Evolutionary conservation across 2,113 vertebrate species (phyloP).

Genomic region (Pelvicachromis taeniatus): DNA sequence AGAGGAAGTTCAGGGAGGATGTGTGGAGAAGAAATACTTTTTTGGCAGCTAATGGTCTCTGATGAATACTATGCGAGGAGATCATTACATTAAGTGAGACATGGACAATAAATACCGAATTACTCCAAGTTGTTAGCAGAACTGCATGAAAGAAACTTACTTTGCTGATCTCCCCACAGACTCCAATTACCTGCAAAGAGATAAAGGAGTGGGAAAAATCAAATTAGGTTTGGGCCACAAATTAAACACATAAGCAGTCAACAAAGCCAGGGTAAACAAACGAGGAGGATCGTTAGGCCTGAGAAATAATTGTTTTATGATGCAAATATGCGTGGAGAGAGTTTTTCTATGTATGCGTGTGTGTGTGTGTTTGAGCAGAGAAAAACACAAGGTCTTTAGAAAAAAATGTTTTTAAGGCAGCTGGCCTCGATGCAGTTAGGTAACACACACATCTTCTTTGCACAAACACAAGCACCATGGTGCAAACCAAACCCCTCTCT

Average conservation of each 20-base stretch:
- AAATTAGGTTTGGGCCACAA: constrained; percentile 28
- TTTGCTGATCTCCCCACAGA: constrained; percentile 97
- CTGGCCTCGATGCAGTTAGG: not conserved
- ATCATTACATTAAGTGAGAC: constrained; percentile 28
- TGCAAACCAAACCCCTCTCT: not conserved
- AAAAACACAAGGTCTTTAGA: not conserved
- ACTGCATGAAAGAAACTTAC: constrained; percentile 78
- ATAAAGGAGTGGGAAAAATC: constrained; percentile 20
- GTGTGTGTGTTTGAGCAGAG: not conserved
- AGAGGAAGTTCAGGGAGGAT: not conserved
- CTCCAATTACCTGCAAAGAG: constrained; percentile 92
- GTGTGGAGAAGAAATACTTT: not conserved
- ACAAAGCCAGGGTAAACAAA: constrained; percentile 7
- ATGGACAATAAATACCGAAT: constrained; percentile 23
- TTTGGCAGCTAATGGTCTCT: constrained; percentile 7
- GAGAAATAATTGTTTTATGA: not conserved
- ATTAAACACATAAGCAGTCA: not conserved
- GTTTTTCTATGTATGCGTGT: not conserved
- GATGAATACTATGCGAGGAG: constrained; percentile 7
- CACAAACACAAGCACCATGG: not conserved
- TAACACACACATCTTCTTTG: not conserved
- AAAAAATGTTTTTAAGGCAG: not conserved
- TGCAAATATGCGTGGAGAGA: not conserved
- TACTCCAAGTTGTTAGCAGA: constrained; percentile 18
- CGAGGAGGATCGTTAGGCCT: not conserved